These are phyloP conservation scores for Paraescarpia echinospica DNA, from an alignment of 1,140 invertebrate species.

Conservation along the genomic window DNA sequence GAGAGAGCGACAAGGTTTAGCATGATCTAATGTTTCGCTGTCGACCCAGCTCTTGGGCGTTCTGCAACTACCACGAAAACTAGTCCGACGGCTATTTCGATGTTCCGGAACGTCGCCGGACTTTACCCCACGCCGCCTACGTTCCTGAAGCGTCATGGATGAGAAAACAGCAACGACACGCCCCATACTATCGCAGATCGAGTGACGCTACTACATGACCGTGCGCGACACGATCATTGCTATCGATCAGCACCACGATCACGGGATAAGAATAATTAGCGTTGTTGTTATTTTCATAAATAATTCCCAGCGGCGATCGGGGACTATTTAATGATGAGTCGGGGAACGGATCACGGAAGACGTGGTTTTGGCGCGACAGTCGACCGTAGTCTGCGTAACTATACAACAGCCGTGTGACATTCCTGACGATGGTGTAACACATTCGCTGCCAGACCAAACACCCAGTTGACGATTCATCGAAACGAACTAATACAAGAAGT, in stretches of 20 bases:
- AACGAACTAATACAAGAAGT: neutral
- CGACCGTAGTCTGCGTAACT: neutral
- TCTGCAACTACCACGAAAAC: neutral
- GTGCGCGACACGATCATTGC: neutral
- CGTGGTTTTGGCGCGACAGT: neutral
- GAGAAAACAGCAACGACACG: neutral
- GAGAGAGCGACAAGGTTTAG: neutral
- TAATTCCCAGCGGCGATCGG: neutral
- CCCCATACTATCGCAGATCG: neutral
- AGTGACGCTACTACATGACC: neutral
- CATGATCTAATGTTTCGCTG: neutral
- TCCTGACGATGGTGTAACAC: no score
- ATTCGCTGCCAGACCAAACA: no score
- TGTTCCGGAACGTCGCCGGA: neutral
- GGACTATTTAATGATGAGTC: neutral
- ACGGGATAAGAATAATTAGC: slow-evolving; percentile 5
- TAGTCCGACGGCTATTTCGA: neutral
- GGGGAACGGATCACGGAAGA: neutral
- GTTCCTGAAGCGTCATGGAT: neutral
- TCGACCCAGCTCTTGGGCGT: neutral
- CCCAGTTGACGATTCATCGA: neutral
- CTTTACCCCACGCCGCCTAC: no score
- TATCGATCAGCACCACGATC: neutral
- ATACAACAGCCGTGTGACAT: no score
- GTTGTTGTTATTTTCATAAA: neutral